Conservation (phyloP, 2,113 vertebrate genomes). For the Canis aureus region DNA sequence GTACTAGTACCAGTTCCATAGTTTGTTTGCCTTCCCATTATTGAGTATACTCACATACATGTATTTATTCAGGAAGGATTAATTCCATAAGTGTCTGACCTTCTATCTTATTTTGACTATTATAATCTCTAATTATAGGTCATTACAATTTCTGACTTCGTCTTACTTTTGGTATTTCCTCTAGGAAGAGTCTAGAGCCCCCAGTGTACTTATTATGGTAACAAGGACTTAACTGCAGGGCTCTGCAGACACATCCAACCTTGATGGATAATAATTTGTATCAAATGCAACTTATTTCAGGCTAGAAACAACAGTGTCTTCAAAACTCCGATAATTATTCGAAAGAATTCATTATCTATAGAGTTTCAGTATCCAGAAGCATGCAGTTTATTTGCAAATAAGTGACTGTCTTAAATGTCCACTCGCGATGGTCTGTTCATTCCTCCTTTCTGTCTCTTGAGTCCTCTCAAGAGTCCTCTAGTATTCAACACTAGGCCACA, state of each 20-base stretch:
- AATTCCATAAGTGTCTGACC: background rate
- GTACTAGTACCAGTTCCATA: background rate
- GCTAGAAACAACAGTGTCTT: background rate
- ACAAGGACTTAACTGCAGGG: background rate
- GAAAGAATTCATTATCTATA: background rate
- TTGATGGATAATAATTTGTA: no score
- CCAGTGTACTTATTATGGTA: background rate
- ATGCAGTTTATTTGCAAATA: background rate
- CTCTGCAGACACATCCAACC: background rate
- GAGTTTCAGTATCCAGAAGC: background rate
- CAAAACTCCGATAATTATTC: background rate
- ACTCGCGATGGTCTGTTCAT: background rate
- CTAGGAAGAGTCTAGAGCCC: background rate
- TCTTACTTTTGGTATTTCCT: background rate
- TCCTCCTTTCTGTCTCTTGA: background rate
- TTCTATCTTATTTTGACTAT: background rate
- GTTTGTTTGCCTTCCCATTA: slow-evolving; percentile 16
- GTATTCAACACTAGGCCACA: background rate
- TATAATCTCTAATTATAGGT: background rate
- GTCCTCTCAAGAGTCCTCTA: background rate
- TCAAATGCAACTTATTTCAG: background rate
- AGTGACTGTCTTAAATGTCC: background rate
- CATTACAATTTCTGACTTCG: background rate
- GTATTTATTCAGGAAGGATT: background rate
- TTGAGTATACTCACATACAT: background rate